Evolutionary conservation across 2,113 vertebrate genomes (phyloP), one percentile per base, ranked within the genome.

Genomic region (Mixornis gularis): DNA sequence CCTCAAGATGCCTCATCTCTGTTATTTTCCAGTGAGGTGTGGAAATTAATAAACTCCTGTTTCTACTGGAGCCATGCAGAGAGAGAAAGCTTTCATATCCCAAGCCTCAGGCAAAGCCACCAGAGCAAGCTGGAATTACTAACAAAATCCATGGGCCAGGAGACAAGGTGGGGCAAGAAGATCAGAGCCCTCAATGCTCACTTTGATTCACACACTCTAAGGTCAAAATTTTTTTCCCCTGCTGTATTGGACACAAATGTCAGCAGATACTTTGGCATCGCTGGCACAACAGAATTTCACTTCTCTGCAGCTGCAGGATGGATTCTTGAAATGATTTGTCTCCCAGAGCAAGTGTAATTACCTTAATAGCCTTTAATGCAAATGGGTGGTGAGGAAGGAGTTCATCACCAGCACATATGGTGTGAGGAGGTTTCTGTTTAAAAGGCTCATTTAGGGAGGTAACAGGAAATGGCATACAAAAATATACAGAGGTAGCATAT

Each of bases 41-140:
- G 93, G 93, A 96, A 95, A 96, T 80, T 79, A 95, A 95, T 93
- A 90, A 95, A 94, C 91, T 96, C 83, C 87, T 87, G 63, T 94
- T 96, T 95, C 92, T 87, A 13, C 58, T 26, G 77, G 69, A 96
- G 84, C 52, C 70, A 17, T 5, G 30, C 1, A 1, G 81, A 93
- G 68, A 95, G 85, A 88, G 46, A 76, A 80, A 83, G 36, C 78
- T 93, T 95, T 70, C 55, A 64, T 51, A 90, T 29, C 78, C 91
- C 76, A 71, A 63, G 90, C 85, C 85, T 85, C 65, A 69, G 92
- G 95, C 84, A 94, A 95, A 96, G 88, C 89, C 88, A 77, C 78
- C 26, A 93, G 79, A 89, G 38, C 79, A 91, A 78, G 60, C 52
- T 91, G 86, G 70, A 95, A 92, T 91, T 58, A n/a, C 69, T 59